Evolutionary conservation across 2,888 invertebrate genomes (phyloP).

Genomic region (Diploptera punctata): DNA sequence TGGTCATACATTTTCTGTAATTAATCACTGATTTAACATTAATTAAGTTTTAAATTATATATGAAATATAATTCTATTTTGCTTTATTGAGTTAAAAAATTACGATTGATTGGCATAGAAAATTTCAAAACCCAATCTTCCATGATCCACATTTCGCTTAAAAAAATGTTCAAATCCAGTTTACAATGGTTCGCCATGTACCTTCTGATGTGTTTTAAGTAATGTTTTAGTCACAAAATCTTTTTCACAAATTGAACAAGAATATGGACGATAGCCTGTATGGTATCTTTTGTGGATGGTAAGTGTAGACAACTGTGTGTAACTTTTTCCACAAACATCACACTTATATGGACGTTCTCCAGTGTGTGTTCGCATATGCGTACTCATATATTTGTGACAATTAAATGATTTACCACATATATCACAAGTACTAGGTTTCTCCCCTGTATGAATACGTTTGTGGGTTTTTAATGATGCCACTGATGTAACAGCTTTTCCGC

Average conservation of each 20-base stretch:
- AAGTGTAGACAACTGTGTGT: slow-evolving; percentile 54
- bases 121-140: too few species aligned
- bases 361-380: slow-evolving; percentile 51
- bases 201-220: slow-evolving; percentile 30
- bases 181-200: slow-evolving; percentile 46
- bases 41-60: too few species aligned
- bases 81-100: too few species aligned
- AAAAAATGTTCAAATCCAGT: too few species aligned
- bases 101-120: too few species aligned
- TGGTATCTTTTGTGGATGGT: slow-evolving; percentile 53
- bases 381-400: slow-evolving; percentile 47
- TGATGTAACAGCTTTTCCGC: slow-evolving; percentile 6
- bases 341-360: not conserved
- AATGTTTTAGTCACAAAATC: slow-evolving; percentile 38
- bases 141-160: too few species aligned
- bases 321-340: slow-evolving; percentile 49
- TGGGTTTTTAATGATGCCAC: not conserved
- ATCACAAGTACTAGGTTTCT: slow-evolving; percentile 48
- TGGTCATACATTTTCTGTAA: too few species aligned
- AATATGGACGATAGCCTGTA: slow-evolving; percentile 50
- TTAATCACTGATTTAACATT: too few species aligned
- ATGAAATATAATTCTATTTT: too few species aligned
- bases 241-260: slow-evolving; percentile 49
- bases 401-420: slow-evolving; percentile 49
- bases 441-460: slow-evolving; percentile 26